A percentile compares a stretch with the other conserved stretches of the same genome.
These are phyloP conservation scores for Drepanosiphum platanoidis DNA, from an alignment of 2,888 invertebrate species.

Conservation along the genomic window DNA sequence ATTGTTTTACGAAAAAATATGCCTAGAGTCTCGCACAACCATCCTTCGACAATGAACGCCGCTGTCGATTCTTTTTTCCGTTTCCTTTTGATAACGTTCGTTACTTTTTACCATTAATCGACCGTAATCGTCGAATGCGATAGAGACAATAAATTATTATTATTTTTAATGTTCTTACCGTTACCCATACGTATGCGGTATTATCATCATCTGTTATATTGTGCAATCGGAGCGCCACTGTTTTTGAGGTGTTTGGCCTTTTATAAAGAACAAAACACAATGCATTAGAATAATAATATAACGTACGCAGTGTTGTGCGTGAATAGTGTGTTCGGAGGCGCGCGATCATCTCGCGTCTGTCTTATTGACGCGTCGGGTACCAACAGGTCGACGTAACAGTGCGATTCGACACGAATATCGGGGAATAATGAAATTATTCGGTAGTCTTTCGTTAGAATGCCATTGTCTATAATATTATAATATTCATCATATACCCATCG, in stretches of 20 bases:
- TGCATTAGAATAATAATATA: neutral
- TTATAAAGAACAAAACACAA: neutral
- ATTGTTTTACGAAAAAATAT: too few species aligned
- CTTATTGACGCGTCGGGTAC: neutral
- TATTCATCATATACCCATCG: neutral
- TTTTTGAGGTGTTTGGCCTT: constrained; percentile 4
- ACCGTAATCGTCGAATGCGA: neutral
- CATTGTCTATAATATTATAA: neutral
- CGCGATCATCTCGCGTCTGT: neutral
- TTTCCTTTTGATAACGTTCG: neutral
- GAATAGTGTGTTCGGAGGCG: neutral
- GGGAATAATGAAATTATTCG: neutral
- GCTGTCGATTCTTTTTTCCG: neutral
- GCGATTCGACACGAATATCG: neutral
- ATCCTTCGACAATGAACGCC: too few species aligned
- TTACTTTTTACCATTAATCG: neutral
- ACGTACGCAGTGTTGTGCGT: neutral
- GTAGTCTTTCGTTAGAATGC: constrained; percentile 5
- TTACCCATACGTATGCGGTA: too few species aligned
- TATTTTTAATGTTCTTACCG: too few species aligned
- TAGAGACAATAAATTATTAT: neutral
- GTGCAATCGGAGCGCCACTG: neutral
- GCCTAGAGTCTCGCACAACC: too few species aligned
- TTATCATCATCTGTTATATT: neutral
- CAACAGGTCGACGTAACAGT: neutral